These are phyloP conservation scores for Bubalus kerabau DNA, from an alignment of 2,113 vertebrate species.

Conservation along the genomic window DNA sequence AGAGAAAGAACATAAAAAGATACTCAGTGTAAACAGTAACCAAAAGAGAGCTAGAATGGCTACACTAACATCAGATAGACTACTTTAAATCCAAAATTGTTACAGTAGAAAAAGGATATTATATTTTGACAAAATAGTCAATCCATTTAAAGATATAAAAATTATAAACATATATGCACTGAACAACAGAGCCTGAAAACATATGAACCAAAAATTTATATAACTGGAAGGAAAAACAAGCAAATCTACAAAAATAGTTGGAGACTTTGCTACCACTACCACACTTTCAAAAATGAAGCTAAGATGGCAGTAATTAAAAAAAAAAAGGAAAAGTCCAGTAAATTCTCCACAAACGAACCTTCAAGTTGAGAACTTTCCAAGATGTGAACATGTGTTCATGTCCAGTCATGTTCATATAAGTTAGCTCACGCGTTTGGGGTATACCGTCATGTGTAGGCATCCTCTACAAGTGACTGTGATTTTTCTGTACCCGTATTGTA, in stretches of 20 bases:
- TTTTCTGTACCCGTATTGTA: background rate
- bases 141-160: conserved; percentile 12
- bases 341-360: background rate
- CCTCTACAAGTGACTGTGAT: background rate
- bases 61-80: background rate
- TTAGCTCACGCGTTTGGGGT: background rate
- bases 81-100: background rate
- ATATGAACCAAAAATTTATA: background rate
- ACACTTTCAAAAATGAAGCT: background rate
- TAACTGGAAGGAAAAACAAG: background rate
- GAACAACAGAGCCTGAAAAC: background rate
- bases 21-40: background rate
- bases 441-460: background rate
- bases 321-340: background rate
- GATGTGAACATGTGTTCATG: background rate
- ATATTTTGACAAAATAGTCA: background rate
- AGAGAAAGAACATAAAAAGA: background rate
- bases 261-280: background rate
- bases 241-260: background rate
- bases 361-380: background rate
- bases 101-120: background rate
- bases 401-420: background rate
- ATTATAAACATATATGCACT: background rate
- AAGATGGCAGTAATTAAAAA: background rate
- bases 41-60: background rate